Evolutionary conservation across 1,140 invertebrate genomes (phyloP).

Genomic region (Pachypeltis micranthus): DNA sequence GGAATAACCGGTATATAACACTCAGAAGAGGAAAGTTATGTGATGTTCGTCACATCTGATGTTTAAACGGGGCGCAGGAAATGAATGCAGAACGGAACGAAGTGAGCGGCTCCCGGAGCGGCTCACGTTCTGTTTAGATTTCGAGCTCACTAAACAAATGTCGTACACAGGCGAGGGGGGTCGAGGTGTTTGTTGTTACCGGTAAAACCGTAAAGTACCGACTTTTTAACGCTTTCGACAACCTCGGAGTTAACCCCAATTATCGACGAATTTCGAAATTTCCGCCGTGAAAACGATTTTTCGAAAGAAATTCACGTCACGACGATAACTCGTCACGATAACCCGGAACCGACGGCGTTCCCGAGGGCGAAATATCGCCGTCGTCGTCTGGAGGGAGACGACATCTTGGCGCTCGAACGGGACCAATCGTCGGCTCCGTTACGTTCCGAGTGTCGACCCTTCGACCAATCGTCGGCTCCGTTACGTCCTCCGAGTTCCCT

Average conservation of each 20-base stretch:
- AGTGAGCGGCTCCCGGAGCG: too few species aligned
- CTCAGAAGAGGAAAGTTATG: too few species aligned
- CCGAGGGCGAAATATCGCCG: neutral
- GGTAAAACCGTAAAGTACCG: neutral
- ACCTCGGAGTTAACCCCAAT: neutral
- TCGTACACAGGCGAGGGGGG: neutral
- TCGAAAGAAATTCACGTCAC: neutral
- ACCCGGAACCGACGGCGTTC: neutral
- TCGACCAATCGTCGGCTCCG: neutral
- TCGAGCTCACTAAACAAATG: too few species aligned
- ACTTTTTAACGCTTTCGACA: neutral
- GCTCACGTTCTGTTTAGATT: too few species aligned
- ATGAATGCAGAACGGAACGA: too few species aligned
- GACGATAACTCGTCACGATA: neutral
- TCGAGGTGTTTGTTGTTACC: neutral
- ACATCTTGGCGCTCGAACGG: neutral
- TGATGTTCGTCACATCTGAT: too few species aligned
- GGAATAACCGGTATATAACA: too few species aligned
- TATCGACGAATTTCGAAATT: neutral
- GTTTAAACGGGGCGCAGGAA: too few species aligned
- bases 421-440: neutral
- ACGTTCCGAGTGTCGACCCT: neutral
- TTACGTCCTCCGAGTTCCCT: neutral
- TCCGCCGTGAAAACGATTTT: neutral
- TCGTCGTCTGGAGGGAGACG: neutral